Conservation (phyloP, 2,888 invertebrate genomes). For the Morpho deidamia region DNA sequence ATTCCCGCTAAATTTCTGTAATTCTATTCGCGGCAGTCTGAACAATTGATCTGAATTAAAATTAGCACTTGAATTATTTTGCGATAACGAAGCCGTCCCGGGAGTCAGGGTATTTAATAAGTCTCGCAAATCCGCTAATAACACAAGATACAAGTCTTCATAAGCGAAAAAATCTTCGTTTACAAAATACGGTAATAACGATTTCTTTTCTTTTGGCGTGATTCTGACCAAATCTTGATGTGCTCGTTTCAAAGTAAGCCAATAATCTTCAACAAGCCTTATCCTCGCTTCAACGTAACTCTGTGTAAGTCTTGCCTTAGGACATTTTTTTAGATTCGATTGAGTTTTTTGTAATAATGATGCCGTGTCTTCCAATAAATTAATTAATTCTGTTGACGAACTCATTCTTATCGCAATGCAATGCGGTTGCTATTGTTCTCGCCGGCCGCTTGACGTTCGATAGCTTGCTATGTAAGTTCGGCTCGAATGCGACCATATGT, state of each 20-base stretch:
- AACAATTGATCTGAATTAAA: no score
- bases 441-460: no score
- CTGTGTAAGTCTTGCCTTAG: conserved; percentile 16
- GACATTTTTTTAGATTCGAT: conserved; percentile 13
- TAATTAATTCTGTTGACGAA: conserved; percentile 6
- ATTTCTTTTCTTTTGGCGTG: conserved; percentile 16
- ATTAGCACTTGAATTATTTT: conserved; percentile 12
- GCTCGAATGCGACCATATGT: no score
- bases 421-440: no score
- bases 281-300: conserved; percentile 21
- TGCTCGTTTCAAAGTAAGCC: conserved; percentile 11
- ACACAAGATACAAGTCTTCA: conserved; percentile 12
- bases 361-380: conserved; percentile 11
- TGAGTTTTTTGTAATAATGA: conserved; percentile 8
- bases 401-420: no score
- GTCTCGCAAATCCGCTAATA: conserved; percentile 11
- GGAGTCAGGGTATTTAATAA: no score
- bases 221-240: conserved; percentile 18
- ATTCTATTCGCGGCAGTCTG: conserved; percentile 17
- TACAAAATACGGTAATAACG: conserved; percentile 18
- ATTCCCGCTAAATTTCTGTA: no score
- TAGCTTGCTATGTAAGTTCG: no score
- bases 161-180: conserved; percentile 19
- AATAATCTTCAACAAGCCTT: conserved; percentile 20
- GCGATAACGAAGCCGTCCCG: not conserved